Evolutionary conservation across 2,888 invertebrate species (phyloP).

Genomic region (Junonia oenone): DNA sequence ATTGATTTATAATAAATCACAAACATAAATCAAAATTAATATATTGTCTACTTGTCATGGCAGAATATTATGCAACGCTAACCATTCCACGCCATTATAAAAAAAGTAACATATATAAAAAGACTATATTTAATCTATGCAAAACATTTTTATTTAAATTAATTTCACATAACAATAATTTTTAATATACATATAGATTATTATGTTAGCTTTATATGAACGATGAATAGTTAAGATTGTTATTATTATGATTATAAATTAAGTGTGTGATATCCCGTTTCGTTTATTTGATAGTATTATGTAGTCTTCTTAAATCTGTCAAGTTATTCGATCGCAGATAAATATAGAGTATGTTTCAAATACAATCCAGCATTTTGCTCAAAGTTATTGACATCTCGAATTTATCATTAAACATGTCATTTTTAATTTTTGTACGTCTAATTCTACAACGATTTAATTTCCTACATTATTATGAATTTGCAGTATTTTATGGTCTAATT

Average conservation of each 20-base stretch:
- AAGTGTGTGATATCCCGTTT: conserved; percentile 22
- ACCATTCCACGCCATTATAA: background rate
- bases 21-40: background rate
- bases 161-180: background rate
- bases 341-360: too few species aligned
- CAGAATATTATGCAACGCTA: background rate
- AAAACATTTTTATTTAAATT: background rate
- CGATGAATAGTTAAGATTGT: background rate
- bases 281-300: conserved; percentile 15
- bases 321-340: too few species aligned
- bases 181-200: background rate
- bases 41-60: background rate
- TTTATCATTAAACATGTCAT: too few species aligned
- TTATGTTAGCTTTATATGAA: background rate
- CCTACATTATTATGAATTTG: too few species aligned
- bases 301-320: background rate
- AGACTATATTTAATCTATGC: background rate
- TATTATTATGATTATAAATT: conserved; percentile 6
- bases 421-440: too few species aligned
- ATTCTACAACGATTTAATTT: too few species aligned
- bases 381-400: too few species aligned
- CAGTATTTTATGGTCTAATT: too few species aligned
- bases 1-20: background rate
- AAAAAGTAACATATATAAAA: background rate
- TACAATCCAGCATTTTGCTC: too few species aligned